These are phyloP conservation scores for Nudaria mundana DNA, from an alignment of 2,888 invertebrate species.

Conservation along the genomic window DNA sequence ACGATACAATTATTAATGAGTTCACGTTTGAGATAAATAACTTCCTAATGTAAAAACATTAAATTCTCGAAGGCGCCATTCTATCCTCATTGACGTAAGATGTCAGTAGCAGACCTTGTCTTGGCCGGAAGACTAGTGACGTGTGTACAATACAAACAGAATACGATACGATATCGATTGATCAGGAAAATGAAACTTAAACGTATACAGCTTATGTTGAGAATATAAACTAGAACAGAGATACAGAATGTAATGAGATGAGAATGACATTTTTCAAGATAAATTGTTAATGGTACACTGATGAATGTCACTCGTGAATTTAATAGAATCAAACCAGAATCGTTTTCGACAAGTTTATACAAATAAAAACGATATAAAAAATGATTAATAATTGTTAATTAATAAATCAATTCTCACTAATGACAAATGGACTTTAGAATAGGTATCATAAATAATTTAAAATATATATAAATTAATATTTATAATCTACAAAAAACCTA, in stretches of 20 bases:
- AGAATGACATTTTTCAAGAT: neutral
- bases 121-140: constrained; percentile 50
- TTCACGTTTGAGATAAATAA: constrained; percentile 8
- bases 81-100: constrained; percentile 27
- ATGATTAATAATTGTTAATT: neutral
- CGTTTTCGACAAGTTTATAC: constrained; percentile 1
- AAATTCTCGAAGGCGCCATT: constrained; percentile 24
- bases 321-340: no score
- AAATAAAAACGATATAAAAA: constrained; percentile 3
- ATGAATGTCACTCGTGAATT: no score
- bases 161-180: constrained; percentile 44
- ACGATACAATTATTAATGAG: no score
- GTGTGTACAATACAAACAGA: constrained; percentile 44
- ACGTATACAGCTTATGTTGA: constrained; percentile 20
- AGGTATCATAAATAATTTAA: constrained; percentile 7
- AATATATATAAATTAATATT: constrained; percentile 6
- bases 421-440: constrained; percentile 5
- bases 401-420: constrained; percentile 3
- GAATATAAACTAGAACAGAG: constrained; percentile 22
- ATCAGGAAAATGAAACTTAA: constrained; percentile 32
- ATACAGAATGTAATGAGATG: neutral
- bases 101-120: constrained; percentile 37
- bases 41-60: constrained; percentile 3
- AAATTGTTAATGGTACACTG: no score
- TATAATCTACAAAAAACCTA: constrained; percentile 12